Evolutionary conservation across 2,113 vertebrate genomes (phyloP).

Genomic region (Epinephelus cyanopodus): DNA sequence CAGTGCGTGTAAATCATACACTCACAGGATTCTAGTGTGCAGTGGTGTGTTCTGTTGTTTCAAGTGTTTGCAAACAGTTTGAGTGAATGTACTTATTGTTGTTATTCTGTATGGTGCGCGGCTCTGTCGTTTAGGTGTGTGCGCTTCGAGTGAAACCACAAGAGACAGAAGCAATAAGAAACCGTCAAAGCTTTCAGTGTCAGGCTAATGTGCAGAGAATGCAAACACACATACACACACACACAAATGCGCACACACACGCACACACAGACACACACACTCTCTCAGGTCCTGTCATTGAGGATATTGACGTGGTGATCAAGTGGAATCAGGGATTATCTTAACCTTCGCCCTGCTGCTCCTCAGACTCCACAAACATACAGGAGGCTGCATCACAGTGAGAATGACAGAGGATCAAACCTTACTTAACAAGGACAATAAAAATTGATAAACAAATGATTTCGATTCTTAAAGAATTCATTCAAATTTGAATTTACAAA

Average conservation of each 20-base stretch:
- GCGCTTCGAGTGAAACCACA: conserved; percentile 28
- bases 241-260: conserved; percentile 41
- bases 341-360: conserved; percentile 80
- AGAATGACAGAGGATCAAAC: conserved; percentile 16
- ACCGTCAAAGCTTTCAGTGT: conserved; percentile 38
- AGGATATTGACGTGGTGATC: conserved; percentile 75
- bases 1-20: conserved; percentile 22
- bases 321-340: conserved; percentile 79
- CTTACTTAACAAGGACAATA: neutral
- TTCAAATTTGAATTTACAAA: neutral
- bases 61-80: conserved; percentile 64
- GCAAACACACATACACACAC: conserved; percentile 38
- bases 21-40: conserved; percentile 8
- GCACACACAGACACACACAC: conserved; percentile 38
- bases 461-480: neutral
- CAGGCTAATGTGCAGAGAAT: conserved; percentile 37
- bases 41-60: conserved; percentile 9
- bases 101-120: conserved; percentile 13
- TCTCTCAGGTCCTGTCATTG: conserved; percentile 47
- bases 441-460: neutral
- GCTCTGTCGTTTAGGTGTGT: neutral
- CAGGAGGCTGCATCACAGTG: conserved; percentile 40
- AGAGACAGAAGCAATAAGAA: conserved; percentile 49
- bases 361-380: conserved; percentile 71
- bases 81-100: conserved; percentile 14